Base-by-base conservation (phyloP, 23 tunicate species). In the Clavelina lepadiformis region DNA sequence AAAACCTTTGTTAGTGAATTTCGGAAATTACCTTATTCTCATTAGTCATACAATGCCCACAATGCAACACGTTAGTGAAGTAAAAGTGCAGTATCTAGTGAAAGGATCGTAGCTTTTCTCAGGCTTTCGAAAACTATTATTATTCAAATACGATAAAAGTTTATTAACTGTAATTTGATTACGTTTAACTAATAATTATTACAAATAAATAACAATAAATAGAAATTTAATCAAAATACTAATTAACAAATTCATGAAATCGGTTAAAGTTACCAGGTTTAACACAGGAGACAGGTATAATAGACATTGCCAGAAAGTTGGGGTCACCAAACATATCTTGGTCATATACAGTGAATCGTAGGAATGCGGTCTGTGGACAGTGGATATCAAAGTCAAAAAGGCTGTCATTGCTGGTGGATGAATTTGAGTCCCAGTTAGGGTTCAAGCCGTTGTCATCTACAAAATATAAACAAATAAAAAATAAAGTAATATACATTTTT, bases 271-370 rank as follows among this genome's bases (percentile, higher is more conserved):
- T 32, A 81, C 97, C 97, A 51, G 83, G 73, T 75, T 81, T 81
- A n/a, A 89, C 49, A 51, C 79, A 75, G 33, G 83, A 21, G 29
- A 89, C 83, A 5, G 97, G 97, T 8, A 81, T 69, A 31, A 80
- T 76, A 4, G 91, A 53, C 38, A 49, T 51, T 15, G 97, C 97
- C n/a, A 89, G 47, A 36, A 81, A 70, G 71, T 89, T 89, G 25
- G 97, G 88, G 51, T 89, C 97, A 3, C 97, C 97, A 32, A 89
- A 89, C 97, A 89, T 89, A 41, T 89, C 97, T 57, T 89, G 97
- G 56, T 89, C 97, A 31, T 69, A 75, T 3, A 81, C 97, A 46
- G 78, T 81, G 76, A 89, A 80, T 20, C 83, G 62, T 31, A 82
- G 49, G 63, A 81, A 89, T 8, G 97, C 83, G 5, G 69, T 78